Conservation (phyloP, 2,113 vertebrate species). For the Herpetotheres cachinnans region DNA sequence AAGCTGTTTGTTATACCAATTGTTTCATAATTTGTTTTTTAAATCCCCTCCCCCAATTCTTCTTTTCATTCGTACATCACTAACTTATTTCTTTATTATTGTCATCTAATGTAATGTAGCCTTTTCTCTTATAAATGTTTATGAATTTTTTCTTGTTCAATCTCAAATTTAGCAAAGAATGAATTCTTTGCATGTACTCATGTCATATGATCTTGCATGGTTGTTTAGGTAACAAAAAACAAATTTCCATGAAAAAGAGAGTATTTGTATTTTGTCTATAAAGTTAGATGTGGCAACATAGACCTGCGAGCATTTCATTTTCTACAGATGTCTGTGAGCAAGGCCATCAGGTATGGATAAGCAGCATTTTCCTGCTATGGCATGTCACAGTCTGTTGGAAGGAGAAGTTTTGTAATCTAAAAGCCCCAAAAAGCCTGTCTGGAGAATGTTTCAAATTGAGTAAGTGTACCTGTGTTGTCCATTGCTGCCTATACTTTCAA, state of each 20-base stretch:
- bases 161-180: background rate
- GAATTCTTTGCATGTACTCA: background rate
- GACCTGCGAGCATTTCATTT: background rate
- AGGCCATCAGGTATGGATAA: background rate
- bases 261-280: background rate
- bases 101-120: background rate
- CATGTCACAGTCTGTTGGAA: background rate
- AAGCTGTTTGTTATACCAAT: background rate
- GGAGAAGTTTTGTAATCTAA: background rate
- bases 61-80: background rate
- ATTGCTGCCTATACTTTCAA: background rate
- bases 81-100: background rate
- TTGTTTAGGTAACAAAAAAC: background rate
- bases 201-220: background rate
- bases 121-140: background rate
- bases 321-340: background rate
- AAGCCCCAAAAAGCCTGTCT: background rate
- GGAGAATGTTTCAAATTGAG: background rate
- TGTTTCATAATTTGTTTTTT: background rate
- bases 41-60: background rate
- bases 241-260: background rate
- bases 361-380: background rate
- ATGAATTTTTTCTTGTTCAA: background rate
- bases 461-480: background rate
- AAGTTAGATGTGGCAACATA: background rate